Percentiles rank a stretch among this genome's conserved stretches.
Evolutionary conservation across 2,113 vertebrate genomes (phyloP).

Genomic region (Bettongia penicillata): DNA sequence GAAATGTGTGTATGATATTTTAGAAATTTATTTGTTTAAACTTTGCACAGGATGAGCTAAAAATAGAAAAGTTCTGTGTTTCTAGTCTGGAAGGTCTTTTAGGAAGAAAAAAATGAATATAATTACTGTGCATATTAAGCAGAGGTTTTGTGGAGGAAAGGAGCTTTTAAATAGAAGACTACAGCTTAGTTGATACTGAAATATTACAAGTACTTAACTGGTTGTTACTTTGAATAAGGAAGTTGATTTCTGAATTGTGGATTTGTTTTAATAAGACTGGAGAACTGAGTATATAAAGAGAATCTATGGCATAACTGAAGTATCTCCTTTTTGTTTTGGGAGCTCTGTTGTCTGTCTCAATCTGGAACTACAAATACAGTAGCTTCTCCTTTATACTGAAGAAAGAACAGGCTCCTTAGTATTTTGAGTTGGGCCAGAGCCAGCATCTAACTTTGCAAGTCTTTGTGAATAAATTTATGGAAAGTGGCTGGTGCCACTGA

Average conservation of each 20-base stretch:
- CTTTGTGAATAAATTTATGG: constrained; percentile 33
- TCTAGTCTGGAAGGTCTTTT: constrained; percentile 72
- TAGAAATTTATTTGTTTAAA: constrained; percentile 76
- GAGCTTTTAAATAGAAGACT: constrained; percentile 39
- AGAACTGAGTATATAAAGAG: background rate
- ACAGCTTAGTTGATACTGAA: constrained; percentile 59
- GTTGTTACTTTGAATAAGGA: constrained; percentile 35
- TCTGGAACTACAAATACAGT: background rate
- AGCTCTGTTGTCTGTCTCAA: background rate
- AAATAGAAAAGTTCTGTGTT: constrained; percentile 75
- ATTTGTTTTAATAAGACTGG: constrained; percentile 14
- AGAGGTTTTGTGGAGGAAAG: constrained; percentile 60
- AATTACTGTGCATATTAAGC: constrained; percentile 52
- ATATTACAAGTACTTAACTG: constrained; percentile 15
- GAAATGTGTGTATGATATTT: constrained; percentile 71
- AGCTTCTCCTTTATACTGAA: background rate
- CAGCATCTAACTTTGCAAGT: constrained; percentile 39
- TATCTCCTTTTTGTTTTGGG: background rate
- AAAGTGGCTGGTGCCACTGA: background rate
- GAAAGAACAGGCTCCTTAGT: background rate
- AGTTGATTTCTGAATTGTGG: constrained; percentile 21
- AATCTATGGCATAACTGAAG: background rate
- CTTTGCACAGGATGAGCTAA: constrained; percentile 73
- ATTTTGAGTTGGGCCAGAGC: background rate
- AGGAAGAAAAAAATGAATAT: constrained; percentile 70